Evolutionary conservation across 2,113 vertebrate genomes (phyloP).

Genomic region (Albula glossodonta): DNA sequence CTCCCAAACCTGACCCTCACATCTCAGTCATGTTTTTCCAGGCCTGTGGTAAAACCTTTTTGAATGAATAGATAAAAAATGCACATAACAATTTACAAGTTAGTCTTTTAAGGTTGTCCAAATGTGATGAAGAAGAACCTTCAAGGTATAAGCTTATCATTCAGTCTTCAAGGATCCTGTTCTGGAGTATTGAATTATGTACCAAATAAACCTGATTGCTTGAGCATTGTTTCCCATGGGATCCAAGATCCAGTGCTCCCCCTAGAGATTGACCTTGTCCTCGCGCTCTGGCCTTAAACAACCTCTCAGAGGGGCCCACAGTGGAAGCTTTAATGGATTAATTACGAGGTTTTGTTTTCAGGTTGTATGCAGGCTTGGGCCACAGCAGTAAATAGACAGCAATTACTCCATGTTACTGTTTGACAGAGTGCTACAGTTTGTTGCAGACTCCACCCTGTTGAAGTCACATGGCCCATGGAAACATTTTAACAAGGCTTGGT

Average conservation of each 20-base stretch:
- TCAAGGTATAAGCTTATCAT: not conserved
- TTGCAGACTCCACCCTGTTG: not conserved
- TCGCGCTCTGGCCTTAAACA: conserved; percentile 39
- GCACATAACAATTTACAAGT: not conserved
- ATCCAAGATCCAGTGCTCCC: conserved; percentile 22
- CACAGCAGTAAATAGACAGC: not conserved
- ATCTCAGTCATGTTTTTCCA: not conserved
- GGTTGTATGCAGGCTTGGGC: conserved; percentile 22
- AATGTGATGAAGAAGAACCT: not conserved
- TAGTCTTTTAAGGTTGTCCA: not conserved
- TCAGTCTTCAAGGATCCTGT: not conserved
- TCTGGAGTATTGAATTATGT: not conserved
- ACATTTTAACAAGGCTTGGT: conserved; percentile 10
- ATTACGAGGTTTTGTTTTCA: conserved; percentile 38
- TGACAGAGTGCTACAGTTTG: not conserved
- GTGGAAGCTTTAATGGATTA: conserved; percentile 38
- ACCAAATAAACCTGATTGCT: not conserved
- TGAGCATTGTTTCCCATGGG: conserved; percentile 15
- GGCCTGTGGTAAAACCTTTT: not conserved
- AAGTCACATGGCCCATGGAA: not conserved
- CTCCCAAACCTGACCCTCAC: not conserved
- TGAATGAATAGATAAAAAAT: not conserved
- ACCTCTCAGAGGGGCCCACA: conserved; percentile 35
- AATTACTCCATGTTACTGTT: not conserved
- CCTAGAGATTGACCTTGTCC: conserved; percentile 33